These are phyloP conservation scores for Coryphaenoides rupestris DNA, from an alignment of 2,113 vertebrate genomes.

Conservation along the genomic window DNA sequence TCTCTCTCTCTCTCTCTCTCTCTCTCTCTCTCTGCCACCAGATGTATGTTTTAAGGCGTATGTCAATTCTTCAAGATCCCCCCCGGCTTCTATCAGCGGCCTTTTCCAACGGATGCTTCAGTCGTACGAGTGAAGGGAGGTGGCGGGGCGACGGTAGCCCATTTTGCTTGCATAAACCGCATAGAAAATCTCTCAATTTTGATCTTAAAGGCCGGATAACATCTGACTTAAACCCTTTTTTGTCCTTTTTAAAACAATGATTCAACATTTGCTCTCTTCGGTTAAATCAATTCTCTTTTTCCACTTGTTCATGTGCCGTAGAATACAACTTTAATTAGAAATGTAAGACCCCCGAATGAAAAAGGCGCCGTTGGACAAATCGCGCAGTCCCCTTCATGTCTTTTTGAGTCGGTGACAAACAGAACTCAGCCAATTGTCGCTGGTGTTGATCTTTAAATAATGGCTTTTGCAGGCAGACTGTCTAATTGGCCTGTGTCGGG, in stretches of 20 bases:
- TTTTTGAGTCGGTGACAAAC: constrained; percentile 25
- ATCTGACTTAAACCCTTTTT: constrained; percentile 59
- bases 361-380: not conserved
- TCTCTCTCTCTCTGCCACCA: no score
- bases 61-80: constrained; percentile 72
- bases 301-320: constrained; percentile 8
- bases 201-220: constrained; percentile 58
- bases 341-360: constrained; percentile 22
- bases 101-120: constrained; percentile 58
- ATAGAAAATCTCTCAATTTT: constrained; percentile 66
- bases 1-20: no score
- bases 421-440: constrained; percentile 40
- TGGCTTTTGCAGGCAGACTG: constrained; percentile 24
- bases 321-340: constrained; percentile 25
- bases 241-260: constrained; percentile 49
- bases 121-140: constrained; percentile 44
- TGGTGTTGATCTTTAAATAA: constrained; percentile 28
- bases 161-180: constrained; percentile 72
- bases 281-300: constrained; percentile 47
- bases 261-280: constrained; percentile 63
- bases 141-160: constrained; percentile 39
- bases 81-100: constrained; percentile 64
- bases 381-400: not conserved
- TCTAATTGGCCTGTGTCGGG: constrained; percentile 37
- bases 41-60: constrained; percentile 72